Conservation (phyloP, 2,797 vertebrate genomes). For the Chaenodraco wilsoni region DNA sequence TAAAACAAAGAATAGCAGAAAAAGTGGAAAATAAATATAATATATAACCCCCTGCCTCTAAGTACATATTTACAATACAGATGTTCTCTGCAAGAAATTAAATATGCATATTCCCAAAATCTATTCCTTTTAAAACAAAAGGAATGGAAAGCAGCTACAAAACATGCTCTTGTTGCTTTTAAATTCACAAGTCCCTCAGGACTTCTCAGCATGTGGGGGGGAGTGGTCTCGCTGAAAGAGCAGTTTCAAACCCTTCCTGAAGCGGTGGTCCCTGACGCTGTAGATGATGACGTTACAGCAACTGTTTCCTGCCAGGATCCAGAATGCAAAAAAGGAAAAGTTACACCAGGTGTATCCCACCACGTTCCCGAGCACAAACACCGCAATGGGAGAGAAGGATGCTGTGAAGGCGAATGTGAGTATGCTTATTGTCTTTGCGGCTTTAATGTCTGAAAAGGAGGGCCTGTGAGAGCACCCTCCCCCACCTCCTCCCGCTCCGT, state of each 20-base stretch:
- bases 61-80: slow-evolving; percentile 5
- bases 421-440: slow-evolving; percentile 88
- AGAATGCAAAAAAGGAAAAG: slow-evolving; percentile 90
- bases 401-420: slow-evolving; percentile 87
- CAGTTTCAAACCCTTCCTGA: slow-evolving; percentile 84
- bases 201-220: slow-evolving; percentile 73
- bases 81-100: not conserved
- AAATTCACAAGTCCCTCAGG: slow-evolving; percentile 47
- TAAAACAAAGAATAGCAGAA: not conserved
- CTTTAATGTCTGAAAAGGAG: slow-evolving; percentile 88
- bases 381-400: slow-evolving; percentile 86
- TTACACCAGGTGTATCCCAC: slow-evolving; percentile 88
- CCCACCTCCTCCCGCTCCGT: slow-evolving; percentile 40
- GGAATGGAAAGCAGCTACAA: slow-evolving; percentile 18
- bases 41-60: not conserved
- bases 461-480: slow-evolving; percentile 76
- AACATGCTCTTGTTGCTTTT: not conserved
- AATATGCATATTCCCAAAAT: not conserved
- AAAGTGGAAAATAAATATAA: no score
- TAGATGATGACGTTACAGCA: slow-evolving; percentile 90
- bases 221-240: slow-evolving; percentile 81
- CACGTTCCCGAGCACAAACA: slow-evolving; percentile 87
- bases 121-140: slow-evolving; percentile 15
- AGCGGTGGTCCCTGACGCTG: slow-evolving; percentile 86
- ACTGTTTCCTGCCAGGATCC: slow-evolving; percentile 88